Evolutionary conservation across 2,113 vertebrate genomes (phyloP), one percentile per base, ranked within the genome.

Genomic region (Columba livia): DNA sequence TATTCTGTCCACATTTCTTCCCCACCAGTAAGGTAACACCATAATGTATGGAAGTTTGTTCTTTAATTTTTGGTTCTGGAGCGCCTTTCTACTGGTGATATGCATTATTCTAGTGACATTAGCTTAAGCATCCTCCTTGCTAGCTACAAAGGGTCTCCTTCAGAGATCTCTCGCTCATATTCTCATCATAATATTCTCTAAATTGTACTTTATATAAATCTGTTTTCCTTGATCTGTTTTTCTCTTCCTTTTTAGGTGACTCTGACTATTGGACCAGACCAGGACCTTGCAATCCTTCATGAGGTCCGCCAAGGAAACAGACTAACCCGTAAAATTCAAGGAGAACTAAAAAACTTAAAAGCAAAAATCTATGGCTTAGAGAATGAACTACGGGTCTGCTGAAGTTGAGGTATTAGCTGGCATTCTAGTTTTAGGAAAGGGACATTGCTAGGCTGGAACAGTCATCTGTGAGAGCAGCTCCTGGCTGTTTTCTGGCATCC

Each of bases 291-390:
- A 80, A 96, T 99, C 77, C 97, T 99, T 5, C 98, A 95, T 31
- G 99, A 99, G 81, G 98, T 99, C 32, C 98, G 97, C 11, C 98
- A 98, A 90, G 98, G 98, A 85, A 99, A 98, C 82, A 95, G 95
- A 58, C 97, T 98, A 79, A 99, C 99, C 9, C 98, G 91, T 87
- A 99, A 98, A 96, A 98, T 99, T 89, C 99, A 99, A 97, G 98
- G 95, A 40, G 99, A 99, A 83, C 97, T 99, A 47, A 98, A 98
- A 97, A 96, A 86, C 20, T 97, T 99, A 28, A 99, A 99, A 97
- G 98, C 98, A 26, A 99, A 99, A 94, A 98, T 99, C 67, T 99
- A 98, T 31, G 94, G 95, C 44, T 97, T 99, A 74, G 99, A 99
- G 95, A 99, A 99, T 29, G 98, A 99, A 19, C 97, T 99, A 26